These are phyloP conservation scores for Monoplex corrugatus DNA, from an alignment of 2,888 invertebrate genomes.

Conservation along the genomic window DNA sequence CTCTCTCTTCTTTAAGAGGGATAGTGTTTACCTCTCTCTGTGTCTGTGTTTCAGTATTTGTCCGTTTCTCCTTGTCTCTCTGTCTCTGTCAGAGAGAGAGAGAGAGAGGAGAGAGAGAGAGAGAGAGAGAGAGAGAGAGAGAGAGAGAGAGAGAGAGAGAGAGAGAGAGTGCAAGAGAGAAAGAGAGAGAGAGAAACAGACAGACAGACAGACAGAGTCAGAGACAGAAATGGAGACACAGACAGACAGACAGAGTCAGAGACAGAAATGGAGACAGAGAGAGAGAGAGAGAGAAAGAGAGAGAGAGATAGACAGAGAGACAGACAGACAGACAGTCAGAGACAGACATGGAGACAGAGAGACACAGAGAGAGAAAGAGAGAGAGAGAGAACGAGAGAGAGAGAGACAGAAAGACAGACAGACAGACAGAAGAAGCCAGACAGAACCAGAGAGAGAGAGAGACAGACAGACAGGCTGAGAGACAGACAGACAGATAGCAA, in stretches of 20 bases:
- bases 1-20: too few relatives aligned
- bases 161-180: slow-evolving; percentile 27
- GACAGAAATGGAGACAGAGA: background rate
- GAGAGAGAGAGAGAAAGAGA: background rate
- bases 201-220: background rate
- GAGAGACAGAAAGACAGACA: slow-evolving; percentile 31
- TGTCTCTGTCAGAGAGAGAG: background rate
- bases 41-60: background rate
- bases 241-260: too few relatives aligned
- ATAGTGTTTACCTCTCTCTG: background rate
- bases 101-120: background rate
- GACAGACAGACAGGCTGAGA: too few relatives aligned
- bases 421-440: too few relatives aligned
- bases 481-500: background rate
- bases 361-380: background rate
- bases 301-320: background rate
- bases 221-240: background rate
- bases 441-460: background rate
- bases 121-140: background rate
- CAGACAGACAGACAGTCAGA: background rate
- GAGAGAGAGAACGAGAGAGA: background rate
- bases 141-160: slow-evolving; percentile 19
- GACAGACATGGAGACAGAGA: too few relatives aligned
- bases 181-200: background rate
- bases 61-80: background rate